Base-by-base conservation (phyloP, 1,140 invertebrate species). In the Achatina immaculata region DNA sequence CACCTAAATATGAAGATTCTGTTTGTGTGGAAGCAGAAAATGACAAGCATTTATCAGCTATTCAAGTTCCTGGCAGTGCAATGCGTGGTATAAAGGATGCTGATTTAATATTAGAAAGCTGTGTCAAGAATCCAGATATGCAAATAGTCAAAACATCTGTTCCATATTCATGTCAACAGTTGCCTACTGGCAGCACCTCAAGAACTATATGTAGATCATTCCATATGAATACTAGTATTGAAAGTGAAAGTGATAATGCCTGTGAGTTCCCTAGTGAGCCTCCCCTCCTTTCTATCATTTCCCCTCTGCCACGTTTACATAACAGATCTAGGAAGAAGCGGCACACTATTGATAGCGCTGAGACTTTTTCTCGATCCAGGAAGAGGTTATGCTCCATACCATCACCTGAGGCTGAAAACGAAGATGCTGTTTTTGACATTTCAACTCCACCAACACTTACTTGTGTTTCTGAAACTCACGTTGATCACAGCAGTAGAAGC, bases 281-380 rank as follows among this genome's bases (percentile, higher is more conserved):
- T 66, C 76, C 76, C 0, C 19, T 55, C 31, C 43, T 78, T 6
- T 31, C 58, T 31, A 42, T 38, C 0, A 38, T 78, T 2, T 19
- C 62, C 36, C 38, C 58, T 45, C 36, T 36, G 0, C 0, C 31
- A 3, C n/a, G n/a, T 19, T 68, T n/a, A 21, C 40, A 1, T n/a
- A 28, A n/a, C n/a, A 43, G 7, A 19, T 28, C 36, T 28, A 34
- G 51, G 14, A 42, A 34, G 28, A 83, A 80, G 38, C 42, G 82
- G 34, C 82, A 83, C 45, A 83, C 82, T 19, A 77, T 83, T 68
- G 82, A 83, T 48, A 80, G 51, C 21, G 43, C 82, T 40, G 78
- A 83, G 24, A 71, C 74, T 40, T 21, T 38, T n/a, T 71, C 58
- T 28, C 31, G 71, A 43, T 62, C 55, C 3, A 51, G 69, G 21